Conservation (phyloP, 1,140 invertebrate species). For the Leptinotarsa texana region DNA sequence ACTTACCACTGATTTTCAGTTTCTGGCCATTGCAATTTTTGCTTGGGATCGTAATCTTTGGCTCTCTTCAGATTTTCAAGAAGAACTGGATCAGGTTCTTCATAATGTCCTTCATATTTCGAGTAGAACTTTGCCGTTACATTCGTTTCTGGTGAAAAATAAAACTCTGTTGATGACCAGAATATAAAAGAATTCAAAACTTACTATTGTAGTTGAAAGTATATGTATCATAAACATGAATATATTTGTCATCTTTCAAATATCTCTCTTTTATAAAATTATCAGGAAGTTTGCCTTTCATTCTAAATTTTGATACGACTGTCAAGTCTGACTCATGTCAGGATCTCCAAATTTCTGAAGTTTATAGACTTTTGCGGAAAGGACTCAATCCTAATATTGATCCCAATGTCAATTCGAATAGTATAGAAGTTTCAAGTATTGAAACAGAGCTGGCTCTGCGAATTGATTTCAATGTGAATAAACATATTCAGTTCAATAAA, state of each 20-base stretch:
- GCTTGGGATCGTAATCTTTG: slow-evolving; percentile 39
- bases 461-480: no score
- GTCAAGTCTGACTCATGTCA: no score
- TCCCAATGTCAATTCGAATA: no score
- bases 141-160: slow-evolving; percentile 33
- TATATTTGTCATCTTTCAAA: slow-evolving; percentile 42
- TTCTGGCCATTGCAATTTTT: slow-evolving; percentile 44
- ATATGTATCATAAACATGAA: slow-evolving; percentile 44
- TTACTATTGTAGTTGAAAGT: slow-evolving; percentile 44
- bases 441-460: no score
- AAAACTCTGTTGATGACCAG: background rate
- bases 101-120: slow-evolving; percentile 42
- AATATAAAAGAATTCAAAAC: slow-evolving; percentile 12
- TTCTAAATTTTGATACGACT: background rate
- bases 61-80: slow-evolving; percentile 38
- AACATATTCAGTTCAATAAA: no score
- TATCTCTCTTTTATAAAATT: slow-evolving; percentile 43
- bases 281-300: slow-evolving; percentile 29
- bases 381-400: no score
- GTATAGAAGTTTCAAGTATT: no score
- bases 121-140: slow-evolving; percentile 48
- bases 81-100: slow-evolving; percentile 33
- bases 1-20: slow-evolving; percentile 46
- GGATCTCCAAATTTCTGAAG: no score
- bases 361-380: no score